Evolutionary conservation across 2,888 invertebrate genomes (phyloP), one percentile per base, ranked within the genome.

Genomic region (Tenthredo notha): DNA sequence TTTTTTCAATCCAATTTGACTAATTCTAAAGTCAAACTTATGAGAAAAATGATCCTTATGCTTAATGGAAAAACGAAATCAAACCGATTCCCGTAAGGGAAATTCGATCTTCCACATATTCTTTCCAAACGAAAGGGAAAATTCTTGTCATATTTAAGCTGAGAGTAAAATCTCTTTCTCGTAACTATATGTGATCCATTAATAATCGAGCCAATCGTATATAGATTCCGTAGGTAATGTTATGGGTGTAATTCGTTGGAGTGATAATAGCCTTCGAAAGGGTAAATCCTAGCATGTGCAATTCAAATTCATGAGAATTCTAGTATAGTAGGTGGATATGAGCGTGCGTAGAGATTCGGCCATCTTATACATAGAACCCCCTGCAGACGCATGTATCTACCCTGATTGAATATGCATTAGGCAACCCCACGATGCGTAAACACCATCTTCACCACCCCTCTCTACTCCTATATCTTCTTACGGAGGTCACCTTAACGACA

Each of bases 381-480:
- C 37, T 9, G 21, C 47, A 83, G 58, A 61, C 80, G 65, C 80
- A 40, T 80, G 54, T 58, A 80, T 58, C 21, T 61, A 18, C 25
- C 83, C 67, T 29, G 83, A 83, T 58, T 83, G 83, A 83, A 83
- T 83, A 83, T 83, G 83, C 83, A 67, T 83, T 83, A 70, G 83
- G 33, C 43, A 29, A 47, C 47, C 70, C 67, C 29, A 83, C 40
- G 67, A 67, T 61, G 67, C 67, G 83, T 67, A 83, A 83, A 67
- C 83, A 83, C 47, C 67, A 29, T 65, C 67, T 43, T 83, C 67
- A 33, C 47, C 43, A 50, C 80, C 15, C 29, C 43, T 50, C 80
- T 21, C 29, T 12, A 12, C 43, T n/a, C 40, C n/a, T 50, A 15
- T 15, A 47, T 72, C 70, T 72, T 72, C 33, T 4, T 67, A 33